phyloP scores from a whole-genome alignment of 1,140 invertebrate genomes.

The Fopius arisanus region DNA sequence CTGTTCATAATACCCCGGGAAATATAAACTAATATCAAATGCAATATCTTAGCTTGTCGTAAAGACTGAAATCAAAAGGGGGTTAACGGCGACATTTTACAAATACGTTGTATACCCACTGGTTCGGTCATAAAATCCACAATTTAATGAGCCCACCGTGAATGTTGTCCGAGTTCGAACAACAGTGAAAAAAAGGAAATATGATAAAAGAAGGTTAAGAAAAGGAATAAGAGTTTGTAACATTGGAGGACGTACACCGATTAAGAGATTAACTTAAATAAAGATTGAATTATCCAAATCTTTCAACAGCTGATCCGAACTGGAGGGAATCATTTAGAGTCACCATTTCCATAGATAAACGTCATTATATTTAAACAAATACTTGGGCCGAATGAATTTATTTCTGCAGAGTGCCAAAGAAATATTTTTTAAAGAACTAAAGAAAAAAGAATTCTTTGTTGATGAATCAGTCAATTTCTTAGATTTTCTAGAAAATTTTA shows the following conservation, averaged over 20 bases:
- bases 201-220: background rate
- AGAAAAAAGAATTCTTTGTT: too few species aligned
- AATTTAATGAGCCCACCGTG: slow-evolving; percentile 20
- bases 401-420: too few species aligned
- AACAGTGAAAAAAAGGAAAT: background rate
- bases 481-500: too few species aligned
- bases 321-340: too few species aligned
- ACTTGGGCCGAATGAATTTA: too few species aligned
- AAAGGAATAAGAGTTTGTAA: background rate
- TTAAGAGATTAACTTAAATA: background rate
- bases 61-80: slow-evolving; percentile 28
- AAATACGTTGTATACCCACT: background rate
- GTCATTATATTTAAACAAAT: too few species aligned
- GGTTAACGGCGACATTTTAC: slow-evolving; percentile 14
- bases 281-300: background rate
- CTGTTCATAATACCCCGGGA: background rate
- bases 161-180: slow-evolving; percentile 11
- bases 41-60: slow-evolving; percentile 12
- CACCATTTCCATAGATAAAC: too few species aligned
- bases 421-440: too few species aligned
- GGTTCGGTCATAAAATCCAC: slow-evolving; percentile 11
- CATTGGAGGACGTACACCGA: background rate
- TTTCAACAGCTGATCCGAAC: too few species aligned
- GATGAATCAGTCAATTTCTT: too few species aligned
- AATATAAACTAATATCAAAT: slow-evolving; percentile 19